Base-by-base conservation (phyloP, 1,140 invertebrate genomes). In the Trichonephila clavata region DNA sequence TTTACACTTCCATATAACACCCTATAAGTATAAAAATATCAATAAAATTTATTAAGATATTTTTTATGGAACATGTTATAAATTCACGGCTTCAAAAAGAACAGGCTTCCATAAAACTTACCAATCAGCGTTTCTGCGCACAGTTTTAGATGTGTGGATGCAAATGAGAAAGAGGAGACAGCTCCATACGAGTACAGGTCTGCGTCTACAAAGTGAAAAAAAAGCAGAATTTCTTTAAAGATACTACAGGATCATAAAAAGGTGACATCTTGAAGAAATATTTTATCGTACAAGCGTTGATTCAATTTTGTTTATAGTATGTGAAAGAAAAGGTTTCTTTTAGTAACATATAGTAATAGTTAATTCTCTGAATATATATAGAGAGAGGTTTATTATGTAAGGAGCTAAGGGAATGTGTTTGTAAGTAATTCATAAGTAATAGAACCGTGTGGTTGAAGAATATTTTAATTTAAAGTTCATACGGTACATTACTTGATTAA, bases 121-220 rank as follows among this genome's bases (percentile, higher is more conserved):
- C 98, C 98, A 99, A 95, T 99, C 98, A 96, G 97, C 97, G 96
- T 99, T 99, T 86, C 98, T 97, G 16, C 97, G 96, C 94, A 97
- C 97, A 0, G 98, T 99, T 96, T 99, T 99, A 5, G 97, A 96
- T 2, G 97, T 97, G 95, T 98, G 98, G 5, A 97, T 97, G 77
- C 98, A 95, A 24, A 99, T 95, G 68, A 99, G 96, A 0, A 97
- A 95, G 24, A 97, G 96, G 94, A 98, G 96, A 86, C 96, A 96
- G 63, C 96, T 95, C 95, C 97, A 97, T 32, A 97, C 96, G 13
- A 97, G 95, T 94, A 96, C 97, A 93, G 97, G 97, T 83, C 96
- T 95, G 60, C 94, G 95, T 39, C 95, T 95, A 94, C 7, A 93
- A 60, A 81, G 27, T 0, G 59, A 7, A 77, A 39, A n/a, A 7